Evolutionary conservation across 92 coral and sea anemone genomes (phyloP), one percentile per base, ranked within the genome.

Genomic region (Palythoa caribaeorum): DNA sequence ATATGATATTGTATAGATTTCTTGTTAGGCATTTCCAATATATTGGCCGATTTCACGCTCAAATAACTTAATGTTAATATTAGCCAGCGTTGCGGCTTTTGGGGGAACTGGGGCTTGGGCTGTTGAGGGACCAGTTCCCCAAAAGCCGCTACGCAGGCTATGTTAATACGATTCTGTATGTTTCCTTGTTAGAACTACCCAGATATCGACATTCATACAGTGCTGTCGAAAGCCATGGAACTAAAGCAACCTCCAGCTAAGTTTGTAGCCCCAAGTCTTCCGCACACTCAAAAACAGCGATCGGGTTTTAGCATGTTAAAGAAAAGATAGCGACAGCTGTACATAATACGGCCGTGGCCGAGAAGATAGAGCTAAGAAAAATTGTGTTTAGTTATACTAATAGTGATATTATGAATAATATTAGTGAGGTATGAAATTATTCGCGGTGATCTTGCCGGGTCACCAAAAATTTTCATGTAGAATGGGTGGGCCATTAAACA

Each of bases 151-250:
- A 28, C 28, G 28, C 28, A 28, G 28, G 20, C 16, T n/a, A 17
- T n/a, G 54, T 13, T 28, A 0, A 21, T 6, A 7, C 19, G 2
- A 73, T 36, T 16, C 57, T 57, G 47, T 59, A 13, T 62, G 36
- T 76, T 71, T 79, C 51, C 54, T 84, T 44, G 37, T 85, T 74
- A 96, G 99, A 96, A 96, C 73, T 96, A 96, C 77, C 99, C 99
- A 55, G 93, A 90, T 66, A 92, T 92, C 72, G 99, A 95, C 66
- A 95, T 96, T 51, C 98, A 95, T 88, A 90, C 90, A 17, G 92
- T 96, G 63, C 88, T 96, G 76, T 93, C 94, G 40, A 96, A 91
- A 87, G 99, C 99, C 83, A 96, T 93, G 40, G 96, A 96, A 38
- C 93, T 96, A 69, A 94, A 93, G 65, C 86, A 93, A 2, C 96